Evolutionary conservation across 1,140 invertebrate species (phyloP), one percentile per base, ranked within the genome.

Genomic region (Triops longicaudatus): DNA sequence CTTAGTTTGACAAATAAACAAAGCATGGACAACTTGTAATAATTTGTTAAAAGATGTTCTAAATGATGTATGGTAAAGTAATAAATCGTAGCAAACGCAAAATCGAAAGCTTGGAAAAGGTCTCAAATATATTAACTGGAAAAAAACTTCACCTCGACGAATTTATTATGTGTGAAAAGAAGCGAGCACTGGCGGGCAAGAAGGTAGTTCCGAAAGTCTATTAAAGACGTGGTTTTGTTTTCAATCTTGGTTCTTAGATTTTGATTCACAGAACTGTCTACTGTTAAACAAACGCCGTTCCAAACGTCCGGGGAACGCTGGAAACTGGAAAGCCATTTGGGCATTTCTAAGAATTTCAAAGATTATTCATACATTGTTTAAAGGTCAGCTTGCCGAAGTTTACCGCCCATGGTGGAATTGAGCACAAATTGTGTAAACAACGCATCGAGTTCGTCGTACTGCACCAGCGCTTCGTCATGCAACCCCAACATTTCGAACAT

Each of bases 381-480:
- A 44, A 44, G 7, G 17, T 76, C 22, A 37, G 50, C 50, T 63
- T 5, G n/a, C 17, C 17, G n/a, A 63, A 6, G 14, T 81, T 82
- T 84, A 91, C 90, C 89, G 82, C 92, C 92, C 79, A 93, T 88
- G 83, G 92, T 91, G 72, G 93, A 94, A 86, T 97, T 97, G 77
- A 96, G 89, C 50, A 98, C 90, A 86, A 97, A 98, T 86, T 98
- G 96, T 12, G 96, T 96, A 84, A 98, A 98, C 74, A 98, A 88
- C 76, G 96, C 96, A 87, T 98, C 96, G 80, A 98, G 85, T 86
- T 98, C 96, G 86, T 99, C 96, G 85, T 98, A 98, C 82, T 98
- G 96, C 73, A 98, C 92, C 78, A 99, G 85, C 28, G 96, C 94
- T 86, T 98, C 96, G 81, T 97, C 95, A 84, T 93, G 91, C 73